Evolutionary conservation across 1,140 invertebrate species (phyloP).

Genomic region (Choristoneura fumiferana): DNA sequence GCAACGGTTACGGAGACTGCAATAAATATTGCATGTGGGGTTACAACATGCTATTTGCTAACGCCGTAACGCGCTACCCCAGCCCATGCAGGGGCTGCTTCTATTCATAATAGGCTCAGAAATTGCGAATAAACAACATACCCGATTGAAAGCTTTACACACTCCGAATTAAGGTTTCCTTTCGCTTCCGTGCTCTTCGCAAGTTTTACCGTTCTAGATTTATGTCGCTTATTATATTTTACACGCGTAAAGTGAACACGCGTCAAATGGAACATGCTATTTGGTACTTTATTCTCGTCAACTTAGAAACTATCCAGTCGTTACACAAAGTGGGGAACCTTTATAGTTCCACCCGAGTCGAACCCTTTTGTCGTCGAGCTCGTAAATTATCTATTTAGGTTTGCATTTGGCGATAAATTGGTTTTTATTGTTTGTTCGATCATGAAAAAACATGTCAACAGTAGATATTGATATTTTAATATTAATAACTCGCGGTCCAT

Average conservation of each 20-base stretch:
- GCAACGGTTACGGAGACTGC: constrained; percentile 41
- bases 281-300: constrained; percentile 47
- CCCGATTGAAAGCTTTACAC: constrained; percentile 31
- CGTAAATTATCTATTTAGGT: constrained; percentile 70
- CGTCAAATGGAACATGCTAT: constrained; percentile 48
- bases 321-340: constrained; percentile 21
- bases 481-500: constrained; percentile 20
- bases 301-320: constrained; percentile 44
- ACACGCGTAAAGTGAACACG: constrained; percentile 59
- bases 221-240: constrained; percentile 68
- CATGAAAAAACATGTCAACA: constrained; percentile 54
- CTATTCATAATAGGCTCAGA: constrained; percentile 59
- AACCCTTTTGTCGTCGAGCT: constrained; percentile 55
- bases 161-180: constrained; percentile 30
- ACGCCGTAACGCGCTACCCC: constrained; percentile 44
- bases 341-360: constrained; percentile 22
- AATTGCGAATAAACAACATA: constrained; percentile 38
- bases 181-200: constrained; percentile 1
- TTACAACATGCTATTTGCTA: constrained; percentile 60
- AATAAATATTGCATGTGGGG: constrained; percentile 65
- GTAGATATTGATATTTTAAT: constrained; percentile 31
- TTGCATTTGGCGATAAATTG: constrained; percentile 70
- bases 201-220: constrained; percentile 42
- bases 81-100: constrained; percentile 50
- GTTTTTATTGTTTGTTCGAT: constrained; percentile 46